Evolutionary conservation across 2,113 vertebrate genomes (phyloP), one percentile per base, ranked within the genome.

Genomic region (Gnathonemus longibarbis): DNA sequence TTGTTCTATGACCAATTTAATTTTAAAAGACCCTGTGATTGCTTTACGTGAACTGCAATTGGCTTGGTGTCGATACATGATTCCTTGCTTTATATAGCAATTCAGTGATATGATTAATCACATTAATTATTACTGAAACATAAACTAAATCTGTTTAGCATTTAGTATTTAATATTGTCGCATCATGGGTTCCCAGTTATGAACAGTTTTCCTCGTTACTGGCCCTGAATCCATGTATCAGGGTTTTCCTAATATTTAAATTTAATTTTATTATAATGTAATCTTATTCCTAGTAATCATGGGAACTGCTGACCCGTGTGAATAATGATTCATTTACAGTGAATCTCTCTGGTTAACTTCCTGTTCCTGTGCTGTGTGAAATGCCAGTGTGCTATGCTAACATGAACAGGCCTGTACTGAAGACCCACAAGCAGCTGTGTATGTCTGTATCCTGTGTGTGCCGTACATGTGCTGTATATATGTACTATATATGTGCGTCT

Each of bases 381-480:
- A 80, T 80, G 35, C 74, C 74, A 5, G 31, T 77, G 31, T 74
- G 42, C 35, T 93, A 92, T 92, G 91, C 70, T 88, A 92, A 91
- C 87, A 88, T 92, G 91, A 92, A 88, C 49, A 92, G 42, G 17
- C 42, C 31, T 21, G 92, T 90, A 42, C 35, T 17, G 35, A 70
- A 35, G 24, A 8, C 31, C 90, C 91, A 90, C 89, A 3, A 89
- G 92, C 92, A 91, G 89, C 53, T 88, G 90, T 92, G 83, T 92
- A 89, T 94, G 91, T 94, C 92, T 93, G 93, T 85, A 89, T 31
- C 27, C 3, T 58, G 3, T 53, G n/a, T n/a, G 39, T 80, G 35
- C 70, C 2, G 5, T 77, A 77, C 35, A 46, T 88, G 62, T 88
- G n/a, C 62, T 3, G n/a, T 62, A 39, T 46, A 31, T 53, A 45